A percentile compares a stretch with the other conserved stretches of the same genome.
These are phyloP conservation scores for Ditylenchus weischeri DNA, from an alignment of 2,888 invertebrate species.

Conservation along the genomic window DNA sequence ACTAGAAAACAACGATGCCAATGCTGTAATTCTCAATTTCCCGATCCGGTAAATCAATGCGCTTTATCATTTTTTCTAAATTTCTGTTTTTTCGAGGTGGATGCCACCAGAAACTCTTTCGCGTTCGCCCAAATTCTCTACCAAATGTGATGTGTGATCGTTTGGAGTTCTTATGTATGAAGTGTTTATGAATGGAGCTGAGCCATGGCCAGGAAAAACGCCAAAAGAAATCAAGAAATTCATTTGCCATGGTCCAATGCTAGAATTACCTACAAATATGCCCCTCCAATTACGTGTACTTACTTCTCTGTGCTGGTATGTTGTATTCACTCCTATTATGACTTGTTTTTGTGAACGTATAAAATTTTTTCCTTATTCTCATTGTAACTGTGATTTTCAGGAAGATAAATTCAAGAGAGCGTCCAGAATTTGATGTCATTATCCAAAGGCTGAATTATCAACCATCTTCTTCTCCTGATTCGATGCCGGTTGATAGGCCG, in stretches of 20 bases:
- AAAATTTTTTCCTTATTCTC: too few species aligned
- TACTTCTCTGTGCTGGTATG: too few species aligned
- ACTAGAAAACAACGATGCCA: not conserved
- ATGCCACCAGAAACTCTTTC: conserved; percentile 31
- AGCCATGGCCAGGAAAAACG: conserved; percentile 27
- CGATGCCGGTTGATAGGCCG: too few species aligned
- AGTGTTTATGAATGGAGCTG: conserved; percentile 27
- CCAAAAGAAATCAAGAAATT: conserved; percentile 5
- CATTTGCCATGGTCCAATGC: conserved; percentile 7
- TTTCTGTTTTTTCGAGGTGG: conserved; percentile 13
- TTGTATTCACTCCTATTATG: too few species aligned
- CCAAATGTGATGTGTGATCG: conserved; percentile 29
- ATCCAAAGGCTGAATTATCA: too few species aligned
- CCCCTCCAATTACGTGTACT: not conserved
- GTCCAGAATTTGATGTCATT: too few species aligned
- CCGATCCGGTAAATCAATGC: not conserved
- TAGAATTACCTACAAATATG: not conserved
- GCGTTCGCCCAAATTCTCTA: conserved; percentile 16
- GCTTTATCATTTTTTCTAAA: too few species aligned
- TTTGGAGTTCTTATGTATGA: conserved; percentile 28
- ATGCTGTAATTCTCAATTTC: not conserved
- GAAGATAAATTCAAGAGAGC: too few species aligned
- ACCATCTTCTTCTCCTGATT: too few species aligned
- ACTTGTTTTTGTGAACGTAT: too few species aligned
- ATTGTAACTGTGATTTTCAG: too few species aligned